Base-by-base conservation (phyloP, 2,888 invertebrate species). In the Cyclophora albipunctata region DNA sequence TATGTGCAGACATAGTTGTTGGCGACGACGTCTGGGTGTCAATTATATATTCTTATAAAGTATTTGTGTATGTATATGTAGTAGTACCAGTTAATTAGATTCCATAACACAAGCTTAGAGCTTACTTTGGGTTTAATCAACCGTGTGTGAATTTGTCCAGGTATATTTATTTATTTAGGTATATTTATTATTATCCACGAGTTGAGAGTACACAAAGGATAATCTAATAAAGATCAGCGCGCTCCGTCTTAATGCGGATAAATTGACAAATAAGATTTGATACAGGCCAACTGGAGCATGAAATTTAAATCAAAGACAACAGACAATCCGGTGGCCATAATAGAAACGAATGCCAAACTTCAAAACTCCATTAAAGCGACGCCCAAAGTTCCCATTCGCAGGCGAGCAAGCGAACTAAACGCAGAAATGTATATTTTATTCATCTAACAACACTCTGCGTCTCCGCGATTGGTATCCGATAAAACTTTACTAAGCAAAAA, bases 371-470 rank as follows among this genome's bases (percentile, higher is more conserved):
- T 85, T 85, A 85, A 81, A 75, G 66, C 76, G 65, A 6, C 72
- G 71, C 73, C 75, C 75, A 73, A 82, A 84, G 73, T 84, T 83
- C 76, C 75, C 69, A 80, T 86, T 84, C 64, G 74, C 71, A 72
- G 70, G 72, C 74, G 71, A 75, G 68, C 74, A 73, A 69, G 74
- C 78, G 78, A 75, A 75, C 72, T 68, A 67, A 73, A 78, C 71
- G 71, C 74, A 75, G 78, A 81, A 78, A 80, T 77, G 74, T 80
- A 81, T 84, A 85, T 85, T 84, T 85, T 87, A 85, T 86, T 84
- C 81, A 82, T 82, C 73, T 69, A 72, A 75, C 78, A 77, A 79
- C 80, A 78, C 69, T 75, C 76, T 73, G 77, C 75, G 69, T 70
- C 73, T 74, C 74, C 65, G 64, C 78, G 84, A 85, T 85, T 76